A percentile compares a stretch with the other conserved stretches of the same genome.
Conservation (phyloP, 2,888 invertebrate species). For the Drosophila infuscata region DNA sequence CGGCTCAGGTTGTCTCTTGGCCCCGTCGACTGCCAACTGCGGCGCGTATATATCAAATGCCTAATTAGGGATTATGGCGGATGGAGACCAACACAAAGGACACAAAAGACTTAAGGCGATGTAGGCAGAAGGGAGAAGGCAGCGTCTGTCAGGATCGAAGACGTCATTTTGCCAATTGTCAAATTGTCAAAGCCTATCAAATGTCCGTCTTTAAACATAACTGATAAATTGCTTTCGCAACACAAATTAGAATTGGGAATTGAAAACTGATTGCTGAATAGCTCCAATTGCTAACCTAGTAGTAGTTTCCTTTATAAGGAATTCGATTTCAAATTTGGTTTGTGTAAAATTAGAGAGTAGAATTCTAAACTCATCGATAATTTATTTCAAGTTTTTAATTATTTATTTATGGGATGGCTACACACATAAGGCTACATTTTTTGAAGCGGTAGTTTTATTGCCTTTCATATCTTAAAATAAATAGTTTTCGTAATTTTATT, state of each 20-base stretch:
- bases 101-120: slow-evolving; percentile 35
- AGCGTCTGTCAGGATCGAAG: slow-evolving; percentile 37
- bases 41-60: slow-evolving; percentile 61
- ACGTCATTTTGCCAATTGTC: slow-evolving; percentile 39
- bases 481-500: background rate
- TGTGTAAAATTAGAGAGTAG: too few species aligned
- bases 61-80: slow-evolving; percentile 76
- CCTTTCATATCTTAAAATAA: background rate
- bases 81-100: slow-evolving; percentile 44
- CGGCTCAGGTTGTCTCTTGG: slow-evolving; percentile 55
- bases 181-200: slow-evolving; percentile 31
- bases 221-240: slow-evolving; percentile 26
- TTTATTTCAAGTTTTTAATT: background rate
- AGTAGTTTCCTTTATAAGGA: too few species aligned
- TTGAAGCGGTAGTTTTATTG: background rate
- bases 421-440: background rate
- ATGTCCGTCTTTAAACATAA: slow-evolving; percentile 21
- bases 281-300: too few species aligned
- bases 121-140: background rate
- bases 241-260: background rate
- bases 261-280: background rate
- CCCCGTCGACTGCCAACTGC: slow-evolving; percentile 31
- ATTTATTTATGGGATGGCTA: background rate
- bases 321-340: too few species aligned
- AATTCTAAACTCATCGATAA: background rate